Evolutionary conservation across 2,888 invertebrate species (phyloP).

Genomic region (Caenorhabditis sp.): DNA sequence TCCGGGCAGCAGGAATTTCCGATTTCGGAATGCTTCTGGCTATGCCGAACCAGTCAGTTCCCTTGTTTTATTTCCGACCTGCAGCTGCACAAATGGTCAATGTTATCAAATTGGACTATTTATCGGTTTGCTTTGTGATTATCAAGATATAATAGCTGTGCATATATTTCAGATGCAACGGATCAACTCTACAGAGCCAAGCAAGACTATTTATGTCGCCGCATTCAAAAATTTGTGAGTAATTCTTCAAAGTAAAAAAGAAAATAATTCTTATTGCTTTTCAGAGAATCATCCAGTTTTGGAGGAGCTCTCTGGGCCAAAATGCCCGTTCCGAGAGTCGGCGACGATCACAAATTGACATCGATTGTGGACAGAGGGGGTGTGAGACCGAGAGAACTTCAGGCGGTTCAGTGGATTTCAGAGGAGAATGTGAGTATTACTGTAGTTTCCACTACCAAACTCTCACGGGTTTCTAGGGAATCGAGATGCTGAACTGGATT

Average conservation of each 20-base stretch:
- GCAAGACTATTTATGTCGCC: conserved; percentile 38
- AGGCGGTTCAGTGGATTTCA: conserved; percentile 54
- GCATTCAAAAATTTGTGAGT: conserved; percentile 63
- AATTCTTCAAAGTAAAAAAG: too few relatives aligned
- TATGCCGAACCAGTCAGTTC: conserved; percentile 32
- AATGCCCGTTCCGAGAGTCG: conserved; percentile 58
- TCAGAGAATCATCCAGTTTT: conserved; percentile 65
- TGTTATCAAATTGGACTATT: conserved; percentile 57
- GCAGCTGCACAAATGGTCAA: conserved; percentile 65
- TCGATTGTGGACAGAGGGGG: conserved; percentile 53
- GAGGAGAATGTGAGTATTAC: conserved; percentile 40
- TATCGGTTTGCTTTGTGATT: conserved; percentile 32
- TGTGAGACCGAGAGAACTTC: conserved; percentile 36
- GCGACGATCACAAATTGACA: conserved; percentile 38
- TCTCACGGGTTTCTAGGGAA: conserved; percentile 47
- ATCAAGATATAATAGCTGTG: neutral
- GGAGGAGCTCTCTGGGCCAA: conserved; percentile 66
- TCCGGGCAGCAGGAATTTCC: conserved; percentile 52
- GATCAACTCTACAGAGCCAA: conserved; percentile 25
- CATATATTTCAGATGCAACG: conserved; percentile 40
- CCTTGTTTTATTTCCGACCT: conserved; percentile 68
- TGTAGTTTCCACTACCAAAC: neutral
- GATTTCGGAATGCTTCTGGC: conserved; percentile 63
- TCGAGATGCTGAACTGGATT: conserved; percentile 57
- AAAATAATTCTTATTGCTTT: too few relatives aligned